These are phyloP conservation scores for Acronicta psi DNA, from an alignment of 2,888 invertebrate species.

Conservation along the genomic window DNA sequence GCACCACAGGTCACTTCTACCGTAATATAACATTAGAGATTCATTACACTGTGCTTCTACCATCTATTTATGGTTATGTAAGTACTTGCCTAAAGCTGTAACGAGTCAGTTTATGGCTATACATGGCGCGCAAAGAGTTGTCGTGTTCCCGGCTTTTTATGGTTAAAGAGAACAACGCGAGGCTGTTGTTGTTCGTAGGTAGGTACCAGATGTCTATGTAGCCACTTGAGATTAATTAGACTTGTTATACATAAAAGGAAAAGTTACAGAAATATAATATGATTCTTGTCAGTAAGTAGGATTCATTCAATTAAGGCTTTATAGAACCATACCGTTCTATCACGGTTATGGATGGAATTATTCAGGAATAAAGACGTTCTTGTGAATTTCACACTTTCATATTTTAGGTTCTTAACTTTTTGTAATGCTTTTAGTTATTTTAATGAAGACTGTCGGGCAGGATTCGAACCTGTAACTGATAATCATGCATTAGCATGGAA, in stretches of 20 bases:
- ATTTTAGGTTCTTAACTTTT: too few relatives aligned
- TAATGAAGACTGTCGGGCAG: too few relatives aligned
- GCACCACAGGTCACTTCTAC: too few relatives aligned
- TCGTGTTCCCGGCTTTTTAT: conserved; percentile 64
- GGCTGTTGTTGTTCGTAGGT: conserved; percentile 43
- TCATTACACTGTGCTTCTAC: too few relatives aligned
- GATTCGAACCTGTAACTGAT: too few relatives aligned
- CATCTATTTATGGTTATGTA: conserved; percentile 37
- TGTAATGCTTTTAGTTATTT: too few relatives aligned
- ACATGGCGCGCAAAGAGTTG: conserved; percentile 59
- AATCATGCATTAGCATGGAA: too few relatives aligned
- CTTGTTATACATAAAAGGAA: conserved; percentile 19
- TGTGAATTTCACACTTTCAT: too few relatives aligned
- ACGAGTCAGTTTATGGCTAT: conserved; percentile 60
- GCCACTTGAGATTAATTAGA: conserved; percentile 30
- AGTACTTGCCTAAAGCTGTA: conserved; percentile 27
- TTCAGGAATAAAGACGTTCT: too few relatives aligned
- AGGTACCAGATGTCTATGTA: conserved; percentile 47
- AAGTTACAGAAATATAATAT: conserved; percentile 12
- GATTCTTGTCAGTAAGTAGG: conserved; percentile 1
- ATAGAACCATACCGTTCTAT: not conserved
- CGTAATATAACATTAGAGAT: too few relatives aligned
- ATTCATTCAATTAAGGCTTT: not conserved
- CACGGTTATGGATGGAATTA: too few relatives aligned
- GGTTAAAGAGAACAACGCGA: conserved; percentile 65